Percentiles rank a stretch among this genome's conserved stretches.
These are phyloP conservation scores for Isurus oxyrinchus DNA, from an alignment of 2,113 vertebrate species.

Conservation along the genomic window DNA sequence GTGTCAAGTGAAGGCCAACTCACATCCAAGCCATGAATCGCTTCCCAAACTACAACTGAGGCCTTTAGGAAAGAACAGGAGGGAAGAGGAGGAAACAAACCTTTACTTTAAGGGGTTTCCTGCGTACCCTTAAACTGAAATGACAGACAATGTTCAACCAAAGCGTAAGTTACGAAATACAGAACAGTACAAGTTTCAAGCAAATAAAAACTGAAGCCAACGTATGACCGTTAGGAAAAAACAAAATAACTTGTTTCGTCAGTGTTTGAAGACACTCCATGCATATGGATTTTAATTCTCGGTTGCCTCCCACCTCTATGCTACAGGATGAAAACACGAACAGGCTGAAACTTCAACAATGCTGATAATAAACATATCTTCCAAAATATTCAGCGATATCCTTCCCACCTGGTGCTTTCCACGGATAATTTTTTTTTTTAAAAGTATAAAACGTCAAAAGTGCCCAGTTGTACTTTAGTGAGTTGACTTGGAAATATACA, in stretches of 20 bases:
- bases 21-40: background rate
- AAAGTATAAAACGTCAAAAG: background rate
- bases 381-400: slow-evolving; percentile 10
- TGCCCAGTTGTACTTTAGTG: background rate
- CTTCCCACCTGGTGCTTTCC: background rate
- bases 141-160: background rate
- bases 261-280: background rate
- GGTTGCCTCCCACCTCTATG: background rate
- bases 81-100: background rate
- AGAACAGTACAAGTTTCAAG: background rate
- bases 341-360: background rate
- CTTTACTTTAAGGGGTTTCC: background rate
- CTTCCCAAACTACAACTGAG: background rate
- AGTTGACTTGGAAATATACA: background rate
- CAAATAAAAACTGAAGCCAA: background rate
- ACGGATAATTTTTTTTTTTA: background rate
- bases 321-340: background rate
- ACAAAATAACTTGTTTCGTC: background rate
- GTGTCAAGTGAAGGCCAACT: background rate
- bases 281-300: background rate
- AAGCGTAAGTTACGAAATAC: background rate
- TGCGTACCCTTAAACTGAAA: background rate
- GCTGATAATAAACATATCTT: background rate
- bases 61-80: background rate
- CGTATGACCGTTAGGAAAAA: background rate